Base-by-base conservation (phyloP, 30 jellyfish, hydroid and myxozoan genomes). In the Turritopsis rubra region DNA sequence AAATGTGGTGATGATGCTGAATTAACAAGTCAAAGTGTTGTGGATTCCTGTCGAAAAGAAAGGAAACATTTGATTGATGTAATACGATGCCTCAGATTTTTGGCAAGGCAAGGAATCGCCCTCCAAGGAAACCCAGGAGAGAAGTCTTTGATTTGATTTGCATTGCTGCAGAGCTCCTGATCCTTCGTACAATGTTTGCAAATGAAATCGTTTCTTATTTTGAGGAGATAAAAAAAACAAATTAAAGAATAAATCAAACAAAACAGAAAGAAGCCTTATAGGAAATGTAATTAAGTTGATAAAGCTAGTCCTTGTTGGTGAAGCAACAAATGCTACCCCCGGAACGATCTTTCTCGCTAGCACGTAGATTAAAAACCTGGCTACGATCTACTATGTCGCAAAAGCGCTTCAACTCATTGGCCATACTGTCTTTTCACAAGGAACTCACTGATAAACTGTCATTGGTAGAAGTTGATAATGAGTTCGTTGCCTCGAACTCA, bases 341-440 rank as follows among this genome's bases (percentile, higher is more conserved):
- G 77, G 19, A 27, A 68, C n/a, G 77, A 68, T 68, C 77, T 68
- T 68, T 68, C 19, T 52, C 81, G 85, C 0, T 82, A 29, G 85
- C 86, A 70, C 85, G 87, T 27, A 31, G 89, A 71, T 65, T 66
- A 71, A 82, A 82, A 66, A 66, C 79, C 68, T 66, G 87, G 86
- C 52, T 72, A 25, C 75, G 87, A 82, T 72, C 80, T 29, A 82
- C 88, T 8, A 82, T 72, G 75, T 19, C 79, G 75, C 89, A 82
- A 82, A 66, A 82, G 66, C 83, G 1, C 66, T 26, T 75, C 75
- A 75, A 31, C 60, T 26, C 83, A 75, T 28, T 75, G 65, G 83
- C 83, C 7, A 75, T 75, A 18, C 66, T 0, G 22, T n/a, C 83
- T 9, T 75, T 31, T 75, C 66, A 75, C 60, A 75, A 75, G 21